Percentiles rank a stretch among this genome's conserved stretches.
Evolutionary conservation across 2,797 vertebrate species (phyloP).

Genomic region (Eupleurogrammus muticus): DNA sequence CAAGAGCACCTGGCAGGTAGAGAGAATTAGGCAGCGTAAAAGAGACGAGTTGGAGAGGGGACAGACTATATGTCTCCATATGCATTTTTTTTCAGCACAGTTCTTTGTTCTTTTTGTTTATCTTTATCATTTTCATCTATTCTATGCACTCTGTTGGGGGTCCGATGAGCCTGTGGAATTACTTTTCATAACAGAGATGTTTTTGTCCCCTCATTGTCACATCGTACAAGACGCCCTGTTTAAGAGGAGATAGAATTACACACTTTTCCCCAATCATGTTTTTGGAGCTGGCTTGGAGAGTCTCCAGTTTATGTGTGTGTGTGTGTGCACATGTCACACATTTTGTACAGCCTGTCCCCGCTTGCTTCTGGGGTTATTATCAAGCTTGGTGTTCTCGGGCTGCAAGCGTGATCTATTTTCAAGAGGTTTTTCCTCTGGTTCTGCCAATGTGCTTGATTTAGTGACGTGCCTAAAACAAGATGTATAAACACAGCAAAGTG

Average conservation of each 20-base stretch:
- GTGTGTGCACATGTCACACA: constrained; percentile 39
- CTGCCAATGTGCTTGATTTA: constrained; percentile 48
- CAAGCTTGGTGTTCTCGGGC: constrained; percentile 28
- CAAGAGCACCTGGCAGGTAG: constrained; percentile 33
- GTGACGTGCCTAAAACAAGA: constrained; percentile 26
- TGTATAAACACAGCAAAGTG: constrained; percentile 20
- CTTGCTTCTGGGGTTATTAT: constrained; percentile 37
- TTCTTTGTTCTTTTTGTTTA: not conserved
- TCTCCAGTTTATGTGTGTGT: constrained; percentile 28
- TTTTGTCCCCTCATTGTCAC: constrained; percentile 49
- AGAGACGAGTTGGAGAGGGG: not conserved
- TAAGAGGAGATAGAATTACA: constrained; percentile 58
- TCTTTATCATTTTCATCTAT: not conserved
- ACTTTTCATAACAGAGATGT: constrained; percentile 38
- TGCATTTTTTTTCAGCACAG: not conserved
- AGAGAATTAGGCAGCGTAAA: constrained; percentile 24
- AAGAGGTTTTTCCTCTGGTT: constrained; percentile 51
- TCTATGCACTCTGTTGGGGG: constrained; percentile 12
- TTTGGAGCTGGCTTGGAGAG: constrained; percentile 38
- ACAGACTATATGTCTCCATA: not conserved
- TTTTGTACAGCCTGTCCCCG: constrained; percentile 59
- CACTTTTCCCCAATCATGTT: constrained; percentile 46
- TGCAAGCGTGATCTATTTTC: constrained; percentile 39
- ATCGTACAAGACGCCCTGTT: constrained; percentile 41
- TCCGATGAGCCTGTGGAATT: constrained; percentile 34